Evolutionary conservation across 2,113 vertebrate species (phyloP).

Genomic region (Mobula hypostoma): DNA sequence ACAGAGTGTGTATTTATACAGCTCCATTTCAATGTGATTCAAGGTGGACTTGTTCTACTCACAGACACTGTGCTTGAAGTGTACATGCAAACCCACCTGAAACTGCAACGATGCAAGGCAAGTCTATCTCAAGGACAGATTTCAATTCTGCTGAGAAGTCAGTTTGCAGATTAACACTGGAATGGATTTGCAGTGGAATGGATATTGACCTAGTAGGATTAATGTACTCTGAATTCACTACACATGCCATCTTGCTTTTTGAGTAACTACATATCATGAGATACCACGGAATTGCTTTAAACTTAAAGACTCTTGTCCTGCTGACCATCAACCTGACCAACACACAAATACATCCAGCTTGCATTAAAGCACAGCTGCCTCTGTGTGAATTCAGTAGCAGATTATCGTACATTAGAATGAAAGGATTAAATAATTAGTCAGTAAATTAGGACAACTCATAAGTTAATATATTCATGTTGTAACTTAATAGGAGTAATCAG

Average conservation of each 20-base stretch:
- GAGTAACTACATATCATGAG: neutral
- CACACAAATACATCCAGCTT: neutral
- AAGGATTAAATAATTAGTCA: neutral
- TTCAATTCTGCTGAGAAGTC: neutral
- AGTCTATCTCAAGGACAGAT: neutral
- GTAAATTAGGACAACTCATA: neutral
- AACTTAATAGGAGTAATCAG: neutral
- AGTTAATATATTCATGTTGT: neutral
- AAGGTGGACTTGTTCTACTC: neutral
- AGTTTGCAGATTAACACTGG: neutral
- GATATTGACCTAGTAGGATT: neutral
- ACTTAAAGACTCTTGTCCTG: neutral
- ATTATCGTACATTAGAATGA: neutral
- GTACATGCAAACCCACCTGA: neutral
- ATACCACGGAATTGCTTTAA: neutral
- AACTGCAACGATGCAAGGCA: too few relatives aligned
- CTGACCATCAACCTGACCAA: neutral
- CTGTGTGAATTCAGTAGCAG: neutral
- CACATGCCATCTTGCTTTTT: neutral
- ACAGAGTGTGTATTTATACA: neutral
- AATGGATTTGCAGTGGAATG: neutral
- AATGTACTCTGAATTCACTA: neutral
- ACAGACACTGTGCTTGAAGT: neutral
- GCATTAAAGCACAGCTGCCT: neutral
- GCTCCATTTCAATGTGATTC: neutral